phyloP scores from a whole-genome alignment of 2,797 vertebrate genomes.

The Takifugu ocellatus region DNA sequence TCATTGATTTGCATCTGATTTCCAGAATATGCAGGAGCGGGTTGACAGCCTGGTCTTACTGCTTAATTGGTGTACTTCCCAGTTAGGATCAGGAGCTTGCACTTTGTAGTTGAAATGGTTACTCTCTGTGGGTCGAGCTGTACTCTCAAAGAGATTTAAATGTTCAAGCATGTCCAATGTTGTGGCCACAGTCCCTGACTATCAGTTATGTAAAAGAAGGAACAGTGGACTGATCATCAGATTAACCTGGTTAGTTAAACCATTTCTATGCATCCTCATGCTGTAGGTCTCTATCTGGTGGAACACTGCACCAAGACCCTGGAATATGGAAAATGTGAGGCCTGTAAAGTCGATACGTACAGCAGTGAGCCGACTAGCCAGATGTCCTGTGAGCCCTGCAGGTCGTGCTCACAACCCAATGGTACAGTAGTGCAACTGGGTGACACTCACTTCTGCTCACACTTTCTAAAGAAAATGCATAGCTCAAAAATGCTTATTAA shows the following conservation, averaged over 20 bases:
- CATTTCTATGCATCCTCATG: background rate
- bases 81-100: too few relatives aligned
- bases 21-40: background rate
- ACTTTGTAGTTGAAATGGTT: too few relatives aligned
- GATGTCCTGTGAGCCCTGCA: constrained; percentile 20
- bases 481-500: too few relatives aligned
- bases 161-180: too few relatives aligned
- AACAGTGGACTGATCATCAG: background rate
- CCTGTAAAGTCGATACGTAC: rapidly evolving
- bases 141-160: too few relatives aligned
- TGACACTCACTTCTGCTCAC: background rate
- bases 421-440: constrained; percentile 40
- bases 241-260: background rate
- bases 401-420: constrained; percentile 17
- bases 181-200: background rate
- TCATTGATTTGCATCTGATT: background rate
- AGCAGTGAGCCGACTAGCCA: background rate
- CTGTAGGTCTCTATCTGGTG: constrained; percentile 27
- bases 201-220: background rate
- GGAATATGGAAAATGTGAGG: background rate
- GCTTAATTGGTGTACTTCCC: too few relatives aligned
- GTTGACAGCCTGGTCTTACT: too few relatives aligned
- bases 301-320: background rate
- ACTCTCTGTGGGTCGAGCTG: too few relatives aligned
- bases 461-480: too few relatives aligned